Evolutionary conservation across 2,888 invertebrate species (phyloP).

Genomic region (Subacronicta megacephala): DNA sequence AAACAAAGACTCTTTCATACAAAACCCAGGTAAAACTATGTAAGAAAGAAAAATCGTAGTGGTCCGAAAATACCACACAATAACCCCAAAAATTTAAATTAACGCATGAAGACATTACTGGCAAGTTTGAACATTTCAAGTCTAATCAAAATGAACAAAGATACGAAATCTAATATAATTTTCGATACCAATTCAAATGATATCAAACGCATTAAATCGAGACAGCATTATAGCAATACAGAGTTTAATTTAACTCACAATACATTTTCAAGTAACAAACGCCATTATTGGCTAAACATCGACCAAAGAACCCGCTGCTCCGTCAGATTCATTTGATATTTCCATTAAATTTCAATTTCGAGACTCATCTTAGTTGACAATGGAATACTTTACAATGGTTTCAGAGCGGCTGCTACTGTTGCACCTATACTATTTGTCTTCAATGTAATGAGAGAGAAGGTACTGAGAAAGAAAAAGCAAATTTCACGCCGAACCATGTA

Average conservation of each 20-base stretch:
- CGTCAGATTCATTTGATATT: constrained; percentile 79
- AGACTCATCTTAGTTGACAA: constrained; percentile 69
- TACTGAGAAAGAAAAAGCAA: constrained; percentile 72
- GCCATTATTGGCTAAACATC: constrained; percentile 70
- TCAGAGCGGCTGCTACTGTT: constrained; percentile 62
- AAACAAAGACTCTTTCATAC: too few relatives aligned
- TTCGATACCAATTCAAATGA: constrained; percentile 43
- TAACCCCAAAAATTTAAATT: too few relatives aligned
- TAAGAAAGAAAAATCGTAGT: too few relatives aligned
- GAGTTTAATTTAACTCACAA: constrained; percentile 68
- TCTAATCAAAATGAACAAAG: constrained; percentile 37
- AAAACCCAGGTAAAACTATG: too few relatives aligned
- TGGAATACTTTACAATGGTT: constrained; percentile 43
- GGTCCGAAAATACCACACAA: background rate
- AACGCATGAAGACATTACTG: background rate
- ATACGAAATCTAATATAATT: constrained; percentile 53
- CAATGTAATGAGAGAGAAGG: constrained; percentile 61
- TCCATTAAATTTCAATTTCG: constrained; percentile 80
- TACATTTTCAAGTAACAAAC: constrained; percentile 66
- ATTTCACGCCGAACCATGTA: constrained; percentile 72
- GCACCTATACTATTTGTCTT: constrained; percentile 51
- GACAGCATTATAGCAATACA: constrained; percentile 57
- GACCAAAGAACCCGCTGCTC: constrained; percentile 63
- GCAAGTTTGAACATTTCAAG: constrained; percentile 16
- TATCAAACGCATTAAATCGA: constrained; percentile 56